Percentiles rank a stretch among this genome's conserved stretches.
Evolutionary conservation across 2,888 invertebrate species (phyloP).

Genomic region (Pterostichus niger): DNA sequence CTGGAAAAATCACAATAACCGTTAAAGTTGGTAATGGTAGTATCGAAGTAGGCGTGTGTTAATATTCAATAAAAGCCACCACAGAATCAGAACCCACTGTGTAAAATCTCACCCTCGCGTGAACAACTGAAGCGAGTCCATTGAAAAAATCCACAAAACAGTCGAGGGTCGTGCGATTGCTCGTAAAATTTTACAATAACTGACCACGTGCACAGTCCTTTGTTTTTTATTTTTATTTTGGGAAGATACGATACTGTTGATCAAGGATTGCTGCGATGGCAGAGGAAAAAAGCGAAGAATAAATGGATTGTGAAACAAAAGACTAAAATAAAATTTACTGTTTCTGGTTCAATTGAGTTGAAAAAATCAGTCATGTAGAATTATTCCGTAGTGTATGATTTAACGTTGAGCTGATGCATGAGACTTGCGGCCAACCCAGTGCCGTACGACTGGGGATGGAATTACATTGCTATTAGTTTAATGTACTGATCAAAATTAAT

Average conservation of each 20-base stretch:
- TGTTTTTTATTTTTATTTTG: conserved; percentile 62
- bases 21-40: conserved; percentile 43
- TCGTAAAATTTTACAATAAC: conserved; percentile 65
- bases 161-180: conserved; percentile 49
- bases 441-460: conserved; percentile 1
- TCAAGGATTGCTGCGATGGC: conserved; percentile 62
- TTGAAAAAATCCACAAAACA: conserved; percentile 54
- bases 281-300: conserved; percentile 69
- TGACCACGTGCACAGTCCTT: conserved; percentile 59
- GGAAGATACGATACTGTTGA: conserved; percentile 60
- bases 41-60: conserved; percentile 49
- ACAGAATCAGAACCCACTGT: conserved; percentile 45
- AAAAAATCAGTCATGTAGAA: conserved; percentile 69
- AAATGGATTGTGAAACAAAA: conserved; percentile 74
- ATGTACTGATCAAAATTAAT: background rate
- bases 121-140: conserved; percentile 9
- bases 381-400: conserved; percentile 64
- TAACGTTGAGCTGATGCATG: conserved; percentile 61
- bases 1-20: conserved; percentile 45
- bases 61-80: conserved; percentile 63
- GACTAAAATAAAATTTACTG: conserved; percentile 74
- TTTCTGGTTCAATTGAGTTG: conserved; percentile 73
- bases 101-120: conserved; percentile 32
- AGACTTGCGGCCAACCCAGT: conserved; percentile 12
- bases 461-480: background rate